These are phyloP conservation scores for Ia io DNA, from an alignment of 2,113 vertebrate genomes.

Conservation along the genomic window DNA sequence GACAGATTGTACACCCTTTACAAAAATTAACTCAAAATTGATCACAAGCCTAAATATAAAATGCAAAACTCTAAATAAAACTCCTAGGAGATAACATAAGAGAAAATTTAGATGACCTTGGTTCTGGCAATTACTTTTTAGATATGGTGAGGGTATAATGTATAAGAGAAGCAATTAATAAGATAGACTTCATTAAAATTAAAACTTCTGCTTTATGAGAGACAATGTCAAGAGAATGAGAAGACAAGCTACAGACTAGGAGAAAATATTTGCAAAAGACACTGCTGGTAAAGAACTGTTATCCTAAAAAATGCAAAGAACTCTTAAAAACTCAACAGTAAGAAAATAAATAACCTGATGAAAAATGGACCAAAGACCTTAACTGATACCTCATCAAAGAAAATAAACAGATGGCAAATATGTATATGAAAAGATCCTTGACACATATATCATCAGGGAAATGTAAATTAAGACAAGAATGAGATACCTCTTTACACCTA, in stretches of 20 bases:
- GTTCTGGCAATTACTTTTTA: not conserved
- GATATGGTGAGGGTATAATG: not conserved
- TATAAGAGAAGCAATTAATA: not conserved
- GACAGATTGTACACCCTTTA: not conserved
- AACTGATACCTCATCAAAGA: not conserved
- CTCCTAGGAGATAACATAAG: not conserved
- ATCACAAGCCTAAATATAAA: not conserved
- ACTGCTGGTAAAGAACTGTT: not conserved
- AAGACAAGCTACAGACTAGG: not conserved
- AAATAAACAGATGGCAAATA: not conserved
- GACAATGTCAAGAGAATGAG: not conserved
- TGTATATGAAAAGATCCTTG: not conserved
- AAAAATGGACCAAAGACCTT: not conserved
- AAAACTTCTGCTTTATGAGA: not conserved
- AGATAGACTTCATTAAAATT: not conserved
- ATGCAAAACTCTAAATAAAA: not conserved
- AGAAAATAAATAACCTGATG: not conserved
- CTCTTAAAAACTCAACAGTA: not conserved
- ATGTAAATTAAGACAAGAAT: not conserved
- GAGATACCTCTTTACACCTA: not conserved
- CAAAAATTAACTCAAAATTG: not conserved
- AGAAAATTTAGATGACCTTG: not conserved
- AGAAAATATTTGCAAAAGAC: not conserved
- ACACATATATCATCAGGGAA: not conserved
- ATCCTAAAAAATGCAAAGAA: not conserved